Evolutionary conservation across 1,140 invertebrate genomes (phyloP), one percentile per base, ranked within the genome.

Genomic region (Trichonephila inaurata): DNA sequence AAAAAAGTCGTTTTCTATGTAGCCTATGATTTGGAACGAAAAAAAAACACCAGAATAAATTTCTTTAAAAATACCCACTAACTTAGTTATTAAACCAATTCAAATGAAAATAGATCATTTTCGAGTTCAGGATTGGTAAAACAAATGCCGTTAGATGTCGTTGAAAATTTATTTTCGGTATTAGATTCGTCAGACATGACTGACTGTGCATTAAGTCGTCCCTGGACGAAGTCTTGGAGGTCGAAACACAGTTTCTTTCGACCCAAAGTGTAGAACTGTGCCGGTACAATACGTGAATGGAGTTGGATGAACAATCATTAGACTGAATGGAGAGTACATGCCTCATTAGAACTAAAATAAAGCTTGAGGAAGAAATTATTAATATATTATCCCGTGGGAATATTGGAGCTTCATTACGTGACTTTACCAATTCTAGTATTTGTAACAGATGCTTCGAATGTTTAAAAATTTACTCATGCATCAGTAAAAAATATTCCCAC

Each of bases 171-270:
- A 62, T 87, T 87, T 87, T 21, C 18, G 28, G 61, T 87, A 33
- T 40, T 19, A n/a, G 28, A 24, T 87, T 33, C 14, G 58, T 87
- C 85, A 87, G 28, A 28, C 61, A 40, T 87, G 85, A 40, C 85
- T 87, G 61, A 64, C 28, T 87, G 61, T 28, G 85, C 85, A 64
- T 62, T 16, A 87, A 87, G 60, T 64, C 51, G 33, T 19, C 18
- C 4, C 85, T 60, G 21, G 21, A 51, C 18, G 58, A 44, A 61
- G 18, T n/a, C 58, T 58, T 10, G 33, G 51, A 87, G 61, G 85
- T 87, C 85, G 85, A 64, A 64, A 87, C 61, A 87, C 85, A 64
- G 58, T 62, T 61, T 24, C 28, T 44, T 44, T 85, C 82, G 28
- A 85, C 82, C 82, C 5, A 10, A 85, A 4, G 28, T 4, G 7